phyloP scores from a whole-genome alignment of 2,797 vertebrate genomes.

The Anguilla marmorata region DNA sequence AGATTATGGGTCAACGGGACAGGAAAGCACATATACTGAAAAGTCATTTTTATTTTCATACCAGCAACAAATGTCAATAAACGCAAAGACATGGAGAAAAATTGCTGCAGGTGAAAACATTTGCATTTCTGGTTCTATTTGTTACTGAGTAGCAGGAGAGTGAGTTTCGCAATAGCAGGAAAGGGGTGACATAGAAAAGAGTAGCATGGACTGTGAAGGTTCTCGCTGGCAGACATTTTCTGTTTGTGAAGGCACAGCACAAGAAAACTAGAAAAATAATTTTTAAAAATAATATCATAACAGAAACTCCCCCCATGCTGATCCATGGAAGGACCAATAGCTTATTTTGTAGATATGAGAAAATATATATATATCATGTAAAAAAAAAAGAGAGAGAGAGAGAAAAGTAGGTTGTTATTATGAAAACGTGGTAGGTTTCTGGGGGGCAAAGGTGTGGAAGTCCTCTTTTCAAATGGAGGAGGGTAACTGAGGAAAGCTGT shows the following conservation, averaged over 20 bases:
- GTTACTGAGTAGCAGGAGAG: neutral
- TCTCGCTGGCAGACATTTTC: neutral
- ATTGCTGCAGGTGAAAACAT: neutral
- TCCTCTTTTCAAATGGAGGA: conserved; percentile 24
- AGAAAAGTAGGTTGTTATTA: conserved; percentile 35
- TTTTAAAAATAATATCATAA: neutral
- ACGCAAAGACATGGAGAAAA: neutral
- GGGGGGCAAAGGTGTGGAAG: conserved; percentile 27
- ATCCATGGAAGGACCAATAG: neutral
- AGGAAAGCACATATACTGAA: neutral
- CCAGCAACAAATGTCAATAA: neutral
- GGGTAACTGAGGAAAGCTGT: conserved; percentile 44
- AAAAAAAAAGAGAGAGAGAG: conserved; percentile 11
- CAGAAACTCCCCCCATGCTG: neutral
- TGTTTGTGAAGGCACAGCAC: neutral
- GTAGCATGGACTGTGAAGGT: neutral
- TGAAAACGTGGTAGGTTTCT: conserved; percentile 39
- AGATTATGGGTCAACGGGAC: neutral
- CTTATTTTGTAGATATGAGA: conserved; percentile 52
- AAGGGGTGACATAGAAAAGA: neutral
- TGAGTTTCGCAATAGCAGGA: neutral
- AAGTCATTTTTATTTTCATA: neutral
- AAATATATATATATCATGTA: conserved; percentile 29
- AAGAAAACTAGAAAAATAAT: neutral
- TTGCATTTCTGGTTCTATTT: neutral